These are phyloP conservation scores for Ypsolopha scabrella DNA, from an alignment of 2,888 invertebrate species.

Conservation along the genomic window DNA sequence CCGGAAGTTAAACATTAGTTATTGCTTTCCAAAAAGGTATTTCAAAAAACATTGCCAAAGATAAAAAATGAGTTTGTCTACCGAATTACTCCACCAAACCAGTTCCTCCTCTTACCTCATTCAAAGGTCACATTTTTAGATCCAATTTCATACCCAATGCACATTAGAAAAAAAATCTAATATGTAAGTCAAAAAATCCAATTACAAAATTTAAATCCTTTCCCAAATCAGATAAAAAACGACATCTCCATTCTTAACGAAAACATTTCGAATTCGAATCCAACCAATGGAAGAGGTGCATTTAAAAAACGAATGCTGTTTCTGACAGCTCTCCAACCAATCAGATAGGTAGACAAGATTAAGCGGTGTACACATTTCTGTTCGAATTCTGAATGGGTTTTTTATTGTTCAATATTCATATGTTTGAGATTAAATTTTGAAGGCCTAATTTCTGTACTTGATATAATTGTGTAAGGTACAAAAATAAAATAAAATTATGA, in stretches of 20 bases:
- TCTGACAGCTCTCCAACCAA: slow-evolving; percentile 59
- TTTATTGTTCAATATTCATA: slow-evolving; percentile 12
- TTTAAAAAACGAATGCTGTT: slow-evolving; percentile 54
- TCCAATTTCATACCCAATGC: slow-evolving; percentile 9
- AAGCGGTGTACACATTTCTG: slow-evolving; percentile 36
- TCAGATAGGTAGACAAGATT: slow-evolving; percentile 57
- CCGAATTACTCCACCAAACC: slow-evolving; percentile 12
- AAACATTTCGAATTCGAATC: slow-evolving; percentile 34
- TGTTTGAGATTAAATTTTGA: not conserved
- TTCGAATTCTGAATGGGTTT: slow-evolving; percentile 47
- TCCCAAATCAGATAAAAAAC: slow-evolving; percentile 29
- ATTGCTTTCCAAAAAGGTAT: slow-evolving; percentile 2
- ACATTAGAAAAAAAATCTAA: slow-evolving; percentile 7
- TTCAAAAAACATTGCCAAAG: slow-evolving; percentile 6
- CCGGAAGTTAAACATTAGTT: slow-evolving; percentile 3
- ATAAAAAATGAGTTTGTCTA: slow-evolving; percentile 5
- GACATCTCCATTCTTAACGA: slow-evolving; percentile 24
- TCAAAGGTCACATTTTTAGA: slow-evolving; percentile 7
- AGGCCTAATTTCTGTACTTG: not conserved
- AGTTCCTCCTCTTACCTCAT: slow-evolving; percentile 8
- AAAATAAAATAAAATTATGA: not conserved
- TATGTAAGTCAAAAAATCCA: slow-evolving; percentile 28
- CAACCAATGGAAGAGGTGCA: slow-evolving; percentile 48
- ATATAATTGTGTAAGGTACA: not conserved
- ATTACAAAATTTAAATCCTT: slow-evolving; percentile 32